Conservation (phyloP, 92 coral and sea anemone species). For the Palythoa grandiflora region DNA sequence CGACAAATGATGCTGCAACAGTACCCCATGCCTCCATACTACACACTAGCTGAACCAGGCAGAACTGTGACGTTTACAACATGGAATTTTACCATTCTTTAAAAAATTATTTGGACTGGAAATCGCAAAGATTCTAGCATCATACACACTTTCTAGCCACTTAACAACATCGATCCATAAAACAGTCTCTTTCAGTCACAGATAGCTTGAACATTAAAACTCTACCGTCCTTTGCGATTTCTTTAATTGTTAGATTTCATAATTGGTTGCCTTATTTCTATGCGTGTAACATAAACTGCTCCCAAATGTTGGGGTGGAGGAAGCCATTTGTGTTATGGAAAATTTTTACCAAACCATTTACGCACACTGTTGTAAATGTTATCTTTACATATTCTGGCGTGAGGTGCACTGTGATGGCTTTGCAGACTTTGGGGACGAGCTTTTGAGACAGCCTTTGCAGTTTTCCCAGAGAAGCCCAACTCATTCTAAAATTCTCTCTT, state of each 20-base stretch:
- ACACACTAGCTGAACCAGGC: neutral
- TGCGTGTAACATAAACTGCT: neutral
- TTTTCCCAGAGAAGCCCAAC: neutral
- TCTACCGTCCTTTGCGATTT: neutral
- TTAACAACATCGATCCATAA: too few species aligned
- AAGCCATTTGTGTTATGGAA: too few species aligned
- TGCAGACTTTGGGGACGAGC: neutral
- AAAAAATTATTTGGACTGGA: too few species aligned
- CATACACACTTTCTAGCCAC: too few species aligned
- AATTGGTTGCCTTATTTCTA: neutral
- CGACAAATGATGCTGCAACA: constrained; percentile 47
- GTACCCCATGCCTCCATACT: neutral
- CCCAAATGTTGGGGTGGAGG: too few species aligned
- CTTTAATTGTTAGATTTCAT: neutral
- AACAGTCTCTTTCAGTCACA: neutral
- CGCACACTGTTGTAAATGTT: neutral
- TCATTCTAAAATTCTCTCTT: neutral
- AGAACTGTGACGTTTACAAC: neutral
- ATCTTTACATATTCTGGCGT: constrained; percentile 37
- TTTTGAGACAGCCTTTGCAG: constrained; percentile 32
- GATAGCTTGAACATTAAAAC: neutral
- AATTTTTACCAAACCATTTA: neutral
- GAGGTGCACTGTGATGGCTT: constrained; percentile 24
- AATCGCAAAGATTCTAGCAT: too few species aligned
- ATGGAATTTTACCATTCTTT: neutral